Evolutionary conservation across 1,140 invertebrate species (phyloP).

Genomic region (Agrypnia vestita): DNA sequence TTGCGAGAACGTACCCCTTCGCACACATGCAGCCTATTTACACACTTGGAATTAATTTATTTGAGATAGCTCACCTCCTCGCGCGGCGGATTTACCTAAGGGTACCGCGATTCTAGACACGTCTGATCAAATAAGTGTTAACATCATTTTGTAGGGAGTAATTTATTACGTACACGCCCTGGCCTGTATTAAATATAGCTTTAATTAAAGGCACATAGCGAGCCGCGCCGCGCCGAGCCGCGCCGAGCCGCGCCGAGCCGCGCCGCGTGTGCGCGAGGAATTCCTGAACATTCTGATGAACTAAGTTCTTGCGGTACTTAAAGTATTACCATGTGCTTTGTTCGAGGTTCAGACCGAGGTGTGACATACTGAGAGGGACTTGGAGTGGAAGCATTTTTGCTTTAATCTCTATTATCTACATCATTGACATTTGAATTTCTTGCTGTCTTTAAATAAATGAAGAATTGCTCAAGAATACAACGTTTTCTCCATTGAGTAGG

Average conservation of each 20-base stretch:
- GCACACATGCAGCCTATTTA: too few relatives aligned
- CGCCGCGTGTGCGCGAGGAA: not conserved
- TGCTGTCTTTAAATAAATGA: too few relatives aligned
- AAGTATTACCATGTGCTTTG: constrained; percentile 20
- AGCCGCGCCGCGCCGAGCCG: not conserved
- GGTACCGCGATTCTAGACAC: not conserved
- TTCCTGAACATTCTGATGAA: constrained; percentile 12
- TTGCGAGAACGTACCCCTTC: too few relatives aligned
- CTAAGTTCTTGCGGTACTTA: constrained; percentile 11
- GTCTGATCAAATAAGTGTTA: constrained; percentile 21
- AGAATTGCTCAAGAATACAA: too few relatives aligned
- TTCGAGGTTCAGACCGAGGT: not conserved
- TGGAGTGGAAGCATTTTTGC: not conserved
- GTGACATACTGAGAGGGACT: not conserved
- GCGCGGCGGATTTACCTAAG: too few relatives aligned
- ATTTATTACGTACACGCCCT: not conserved
- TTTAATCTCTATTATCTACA: too few relatives aligned
- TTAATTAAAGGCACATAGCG: constrained; percentile 23
- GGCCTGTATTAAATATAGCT: constrained; percentile 1
- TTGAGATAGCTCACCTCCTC: too few relatives aligned
- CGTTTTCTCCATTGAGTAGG: too few relatives aligned
- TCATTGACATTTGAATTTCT: too few relatives aligned
- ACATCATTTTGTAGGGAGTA: constrained; percentile 12
- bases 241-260: not conserved
- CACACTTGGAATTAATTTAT: too few relatives aligned